These are phyloP conservation scores for Eristalinus sepulchralis DNA, from an alignment of 2,888 invertebrate genomes.

Conservation along the genomic window DNA sequence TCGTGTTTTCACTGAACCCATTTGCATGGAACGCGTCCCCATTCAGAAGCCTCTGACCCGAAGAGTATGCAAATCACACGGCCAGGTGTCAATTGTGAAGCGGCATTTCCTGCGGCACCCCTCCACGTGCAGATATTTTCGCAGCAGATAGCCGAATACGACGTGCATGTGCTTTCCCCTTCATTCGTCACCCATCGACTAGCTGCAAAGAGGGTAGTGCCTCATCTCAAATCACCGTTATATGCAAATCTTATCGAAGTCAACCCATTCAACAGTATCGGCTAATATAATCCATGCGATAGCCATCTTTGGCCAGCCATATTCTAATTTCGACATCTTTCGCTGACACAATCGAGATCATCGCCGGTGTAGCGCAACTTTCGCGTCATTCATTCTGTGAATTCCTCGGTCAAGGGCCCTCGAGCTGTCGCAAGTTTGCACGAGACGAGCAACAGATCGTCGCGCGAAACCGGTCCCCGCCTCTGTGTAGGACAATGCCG, in stretches of 20 bases:
- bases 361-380: constrained; percentile 1
- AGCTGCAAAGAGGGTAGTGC: not conserved
- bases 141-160: not conserved
- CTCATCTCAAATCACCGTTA: constrained; percentile 24
- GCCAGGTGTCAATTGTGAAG: not conserved
- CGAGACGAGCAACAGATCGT: not conserved
- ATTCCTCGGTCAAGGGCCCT: too few relatives aligned
- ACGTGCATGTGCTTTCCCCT: not conserved
- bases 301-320: constrained; percentile 2
- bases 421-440: not conserved
- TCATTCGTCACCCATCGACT: not conserved
- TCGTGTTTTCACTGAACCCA: not conserved
- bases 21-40: not conserved
- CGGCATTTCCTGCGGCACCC: not conserved
- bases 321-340: constrained; percentile 18
- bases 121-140: not conserved
- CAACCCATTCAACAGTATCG: not conserved
- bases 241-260: not conserved
- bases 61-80: not conserved
- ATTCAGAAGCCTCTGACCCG: not conserved
- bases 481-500: not conserved
- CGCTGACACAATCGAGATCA: not conserved
- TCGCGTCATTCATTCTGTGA: not conserved
- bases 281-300: constrained; percentile 22
- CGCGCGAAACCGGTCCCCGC: constrained; percentile 10